phyloP scores from a whole-genome alignment of 2,797 vertebrate species.

The Phalanger gymnotis region DNA sequence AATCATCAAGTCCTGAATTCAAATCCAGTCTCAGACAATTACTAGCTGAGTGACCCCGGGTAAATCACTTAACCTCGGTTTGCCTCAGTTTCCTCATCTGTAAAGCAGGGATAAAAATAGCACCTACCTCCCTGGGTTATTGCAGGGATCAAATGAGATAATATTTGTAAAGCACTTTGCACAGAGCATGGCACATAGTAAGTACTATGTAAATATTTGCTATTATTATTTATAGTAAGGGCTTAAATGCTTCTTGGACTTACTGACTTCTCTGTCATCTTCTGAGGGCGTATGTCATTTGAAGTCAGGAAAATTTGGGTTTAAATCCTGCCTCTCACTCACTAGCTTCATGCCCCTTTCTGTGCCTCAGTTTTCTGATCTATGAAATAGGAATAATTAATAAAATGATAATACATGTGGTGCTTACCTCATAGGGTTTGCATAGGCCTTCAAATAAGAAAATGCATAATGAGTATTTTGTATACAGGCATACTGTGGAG shows the following conservation, averaged over 20 bases:
- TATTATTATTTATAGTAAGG: background rate
- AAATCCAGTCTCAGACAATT: background rate
- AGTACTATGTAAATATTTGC: background rate
- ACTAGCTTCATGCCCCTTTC: background rate
- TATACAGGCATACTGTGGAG: background rate
- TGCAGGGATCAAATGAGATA: no score
- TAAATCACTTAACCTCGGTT: background rate
- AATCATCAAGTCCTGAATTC: background rate
- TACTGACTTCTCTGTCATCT: background rate
- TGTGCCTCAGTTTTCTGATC: background rate
- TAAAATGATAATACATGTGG: no score
- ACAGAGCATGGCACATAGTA: no score
- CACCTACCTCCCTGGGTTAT: no score
- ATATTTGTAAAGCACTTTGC: no score
- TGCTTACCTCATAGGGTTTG: background rate
- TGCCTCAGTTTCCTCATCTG: background rate
- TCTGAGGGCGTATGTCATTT: background rate
- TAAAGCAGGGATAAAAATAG: background rate
- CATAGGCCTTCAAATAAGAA: background rate
- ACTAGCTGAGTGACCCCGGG: background rate
- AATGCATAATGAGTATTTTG: background rate
- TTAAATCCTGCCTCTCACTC: background rate
- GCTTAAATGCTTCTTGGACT: background rate
- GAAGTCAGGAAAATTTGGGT: background rate
- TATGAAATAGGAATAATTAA: background rate